Percentiles rank a stretch among this genome's conserved stretches.
Conservation (phyloP, 2,888 invertebrate species). For the Chorisops tibialis region DNA sequence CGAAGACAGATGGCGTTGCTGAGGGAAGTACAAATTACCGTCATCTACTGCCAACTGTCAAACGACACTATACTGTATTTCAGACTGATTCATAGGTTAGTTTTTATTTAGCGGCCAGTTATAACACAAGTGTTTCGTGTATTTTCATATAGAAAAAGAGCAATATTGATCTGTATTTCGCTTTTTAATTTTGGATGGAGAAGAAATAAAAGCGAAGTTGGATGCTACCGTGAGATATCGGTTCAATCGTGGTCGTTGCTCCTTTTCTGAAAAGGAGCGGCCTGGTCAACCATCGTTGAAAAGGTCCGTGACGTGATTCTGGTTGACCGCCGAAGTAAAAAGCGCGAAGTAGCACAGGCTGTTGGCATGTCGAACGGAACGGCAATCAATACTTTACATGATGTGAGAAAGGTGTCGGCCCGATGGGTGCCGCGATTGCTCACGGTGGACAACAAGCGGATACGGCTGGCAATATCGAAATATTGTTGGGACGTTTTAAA, state of each 20-base stretch:
- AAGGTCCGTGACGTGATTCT: too few species aligned
- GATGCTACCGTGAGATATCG: too few species aligned
- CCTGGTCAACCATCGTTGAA: too few species aligned
- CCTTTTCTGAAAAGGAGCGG: too few species aligned
- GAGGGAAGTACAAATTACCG: slow-evolving; percentile 3
- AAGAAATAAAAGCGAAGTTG: not conserved
- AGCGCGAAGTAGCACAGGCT: slow-evolving; percentile 9
- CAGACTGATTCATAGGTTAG: slow-evolving; percentile 7
- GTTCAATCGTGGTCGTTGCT: too few species aligned
- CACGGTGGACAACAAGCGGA: slow-evolving; percentile 16
- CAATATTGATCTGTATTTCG: not conserved
- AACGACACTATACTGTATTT: slow-evolving; percentile 3
- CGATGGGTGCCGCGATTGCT: slow-evolving; percentile 19
- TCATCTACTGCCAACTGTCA: slow-evolving; percentile 6
- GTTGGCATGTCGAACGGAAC: slow-evolving; percentile 3
- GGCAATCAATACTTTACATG: slow-evolving; percentile 8
- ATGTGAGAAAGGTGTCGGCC: slow-evolving; percentile 21
- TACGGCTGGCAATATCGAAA: not conserved
- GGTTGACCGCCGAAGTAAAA: not conserved
- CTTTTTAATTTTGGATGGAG: slow-evolving; percentile 2
- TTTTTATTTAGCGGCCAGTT: not conserved
- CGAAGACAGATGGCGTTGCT: slow-evolving; percentile 8
- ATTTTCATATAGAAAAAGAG: not conserved
- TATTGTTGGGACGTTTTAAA: not conserved
- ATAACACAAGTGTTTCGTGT: not conserved